A percentile compares a stretch with the other conserved stretches of the same genome.
Conservation (phyloP, 1,140 invertebrate species). For the Physella acuta region DNA sequence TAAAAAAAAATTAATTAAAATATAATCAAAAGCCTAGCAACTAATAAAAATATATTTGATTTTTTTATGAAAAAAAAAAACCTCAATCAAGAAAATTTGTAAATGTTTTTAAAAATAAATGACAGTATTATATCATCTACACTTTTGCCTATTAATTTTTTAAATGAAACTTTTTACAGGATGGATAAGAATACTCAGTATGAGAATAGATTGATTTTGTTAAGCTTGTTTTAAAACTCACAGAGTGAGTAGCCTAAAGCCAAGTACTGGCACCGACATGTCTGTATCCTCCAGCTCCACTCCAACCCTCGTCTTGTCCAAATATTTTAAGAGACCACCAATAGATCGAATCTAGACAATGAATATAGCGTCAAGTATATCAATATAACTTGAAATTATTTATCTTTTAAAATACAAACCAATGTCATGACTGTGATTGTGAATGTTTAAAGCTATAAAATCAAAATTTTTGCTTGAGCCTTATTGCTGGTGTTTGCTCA, state of each 20-base stretch:
- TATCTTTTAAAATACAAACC: too few relatives aligned
- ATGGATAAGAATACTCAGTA: too few relatives aligned
- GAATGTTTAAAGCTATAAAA: too few relatives aligned
- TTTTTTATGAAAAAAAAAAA: conserved; percentile 4
- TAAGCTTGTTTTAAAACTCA: too few relatives aligned
- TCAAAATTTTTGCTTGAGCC: too few relatives aligned
- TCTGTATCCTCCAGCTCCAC: conserved; percentile 63
- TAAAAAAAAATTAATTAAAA: conserved; percentile 6
- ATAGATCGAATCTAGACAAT: conserved; percentile 66
- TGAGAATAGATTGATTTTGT: too few relatives aligned
- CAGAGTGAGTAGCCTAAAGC: conserved; percentile 68
- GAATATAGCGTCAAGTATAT: too few relatives aligned
- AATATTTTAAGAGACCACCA: conserved; percentile 73
- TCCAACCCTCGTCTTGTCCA: conserved; percentile 71
- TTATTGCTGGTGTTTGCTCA: too few relatives aligned
- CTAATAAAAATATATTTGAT: neutral
- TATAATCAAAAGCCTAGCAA: neutral
- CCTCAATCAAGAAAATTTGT: neutral
- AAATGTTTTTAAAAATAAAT: neutral
- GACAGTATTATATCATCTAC: too few relatives aligned
- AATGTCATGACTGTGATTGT: too few relatives aligned
- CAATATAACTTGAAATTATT: too few relatives aligned
- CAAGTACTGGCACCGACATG: conserved; percentile 65
- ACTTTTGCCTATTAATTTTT: neutral
- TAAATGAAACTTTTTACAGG: neutral